These are phyloP conservation scores for Ailuropoda melanoleuca DNA, from an alignment of 2,113 vertebrate species.

Conservation along the genomic window DNA sequence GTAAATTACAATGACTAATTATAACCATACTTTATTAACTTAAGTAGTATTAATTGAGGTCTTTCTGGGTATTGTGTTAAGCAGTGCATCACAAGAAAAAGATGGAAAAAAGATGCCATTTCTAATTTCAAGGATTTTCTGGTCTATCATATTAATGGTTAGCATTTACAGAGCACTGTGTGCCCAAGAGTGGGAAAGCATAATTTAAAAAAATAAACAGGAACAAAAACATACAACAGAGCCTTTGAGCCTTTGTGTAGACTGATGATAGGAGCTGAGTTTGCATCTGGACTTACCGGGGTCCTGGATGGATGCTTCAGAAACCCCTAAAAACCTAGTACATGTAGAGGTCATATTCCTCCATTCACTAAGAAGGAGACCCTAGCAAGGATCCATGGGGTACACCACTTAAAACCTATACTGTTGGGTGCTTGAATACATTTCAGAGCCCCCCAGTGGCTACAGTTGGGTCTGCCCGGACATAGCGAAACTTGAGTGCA, in stretches of 20 bases:
- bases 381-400: accelerated
- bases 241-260: neutral
- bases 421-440: accelerated
- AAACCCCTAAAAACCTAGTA: neutral
- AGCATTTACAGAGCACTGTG: neutral
- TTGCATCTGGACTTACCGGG: neutral
- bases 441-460: neutral
- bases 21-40: neutral
- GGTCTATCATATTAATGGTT: neutral
- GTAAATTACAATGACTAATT: neutral
- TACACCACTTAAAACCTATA: neutral
- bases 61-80: neutral
- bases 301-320: neutral
- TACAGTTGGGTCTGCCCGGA: neutral
- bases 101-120: neutral
- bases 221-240: neutral
- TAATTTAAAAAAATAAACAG: neutral
- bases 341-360: neutral
- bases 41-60: neutral
- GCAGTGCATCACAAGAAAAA: neutral
- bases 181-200: neutral
- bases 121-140: neutral
- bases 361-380: neutral
- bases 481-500: accelerated
- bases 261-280: neutral